phyloP scores from a whole-genome alignment of 2,797 vertebrate genomes.

The Pogoniulus pusillus region DNA sequence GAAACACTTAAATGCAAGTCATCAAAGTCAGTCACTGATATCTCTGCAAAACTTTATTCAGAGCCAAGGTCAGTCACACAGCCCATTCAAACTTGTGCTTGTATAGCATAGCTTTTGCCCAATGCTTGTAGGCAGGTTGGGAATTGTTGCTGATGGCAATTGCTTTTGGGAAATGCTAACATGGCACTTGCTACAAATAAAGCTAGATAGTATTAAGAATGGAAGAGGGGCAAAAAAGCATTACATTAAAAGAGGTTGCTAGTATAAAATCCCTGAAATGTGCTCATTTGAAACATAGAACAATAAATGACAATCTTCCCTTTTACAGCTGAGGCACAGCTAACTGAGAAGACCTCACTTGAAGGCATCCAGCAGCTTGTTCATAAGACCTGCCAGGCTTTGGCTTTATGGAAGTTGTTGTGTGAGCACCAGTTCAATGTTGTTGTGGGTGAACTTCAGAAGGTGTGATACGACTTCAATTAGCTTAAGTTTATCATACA shows the following conservation, averaged over 20 bases:
- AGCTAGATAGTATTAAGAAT: not conserved
- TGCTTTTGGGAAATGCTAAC: not conserved
- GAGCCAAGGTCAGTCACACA: not conserved
- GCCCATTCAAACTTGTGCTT: not conserved
- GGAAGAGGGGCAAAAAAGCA: not conserved
- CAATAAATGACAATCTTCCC: not conserved
- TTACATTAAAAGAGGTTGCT: not conserved
- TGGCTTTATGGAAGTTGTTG: constrained; percentile 95
- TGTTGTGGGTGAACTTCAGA: constrained; percentile 92
- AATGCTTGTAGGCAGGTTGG: not conserved
- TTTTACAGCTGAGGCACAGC: constrained; percentile 89
- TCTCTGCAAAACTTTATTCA: not conserved
- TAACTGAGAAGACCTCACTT: constrained; percentile 91
- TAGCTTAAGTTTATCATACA: not conserved
- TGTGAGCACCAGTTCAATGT: constrained; percentile 94
- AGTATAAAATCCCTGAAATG: not conserved
- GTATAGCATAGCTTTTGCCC: not conserved
- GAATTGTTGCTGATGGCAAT: not conserved
- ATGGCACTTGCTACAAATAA: not conserved
- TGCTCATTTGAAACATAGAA: not conserved
- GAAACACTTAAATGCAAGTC: not conserved
- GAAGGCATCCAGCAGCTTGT: constrained; percentile 94
- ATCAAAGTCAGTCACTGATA: not conserved
- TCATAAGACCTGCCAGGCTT: constrained; percentile 90
- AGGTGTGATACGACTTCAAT: constrained; percentile 76